These are phyloP conservation scores for Heliconius hewitsoni DNA, from an alignment of 1,140 invertebrate genomes.

Conservation along the genomic window DNA sequence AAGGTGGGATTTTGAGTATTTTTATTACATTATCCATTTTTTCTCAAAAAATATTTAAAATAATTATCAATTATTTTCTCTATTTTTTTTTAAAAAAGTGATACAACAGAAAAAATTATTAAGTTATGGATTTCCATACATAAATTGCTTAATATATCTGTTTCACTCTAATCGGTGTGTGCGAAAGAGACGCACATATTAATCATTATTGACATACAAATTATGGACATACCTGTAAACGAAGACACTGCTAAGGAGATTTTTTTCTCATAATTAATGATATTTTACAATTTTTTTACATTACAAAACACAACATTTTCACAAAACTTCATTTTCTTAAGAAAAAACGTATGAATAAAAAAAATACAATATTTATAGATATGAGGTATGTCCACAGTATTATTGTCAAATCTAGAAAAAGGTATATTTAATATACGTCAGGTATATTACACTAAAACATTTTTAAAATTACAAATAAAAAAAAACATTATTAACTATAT, in stretches of 20 bases:
- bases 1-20: not conserved
- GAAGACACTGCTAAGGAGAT: not conserved
- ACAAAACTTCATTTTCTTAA: not conserved
- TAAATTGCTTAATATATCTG: slow-evolving; percentile 5
- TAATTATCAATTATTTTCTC: too few relatives aligned
- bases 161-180: slow-evolving; percentile 15
- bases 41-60: not conserved
- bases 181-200: slow-evolving; percentile 19
- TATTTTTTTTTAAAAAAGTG: too few relatives aligned
- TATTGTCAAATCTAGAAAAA: not conserved
- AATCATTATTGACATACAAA: not conserved
- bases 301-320: not conserved
- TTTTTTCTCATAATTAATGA: not conserved
- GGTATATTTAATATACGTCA: not conserved
- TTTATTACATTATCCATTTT: not conserved
- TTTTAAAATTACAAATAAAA: slow-evolving; percentile 60
- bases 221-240: not conserved
- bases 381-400: not conserved
- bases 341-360: not conserved
- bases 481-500: slow-evolving; percentile 67
- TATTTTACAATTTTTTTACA: not conserved
- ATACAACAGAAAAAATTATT: too few relatives aligned
- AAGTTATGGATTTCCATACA: not conserved
- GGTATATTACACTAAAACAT: slow-evolving; percentile 54
- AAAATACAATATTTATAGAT: too few relatives aligned